These are phyloP conservation scores for Lagria hirta DNA, from an alignment of 2,888 invertebrate species.

Conservation along the genomic window DNA sequence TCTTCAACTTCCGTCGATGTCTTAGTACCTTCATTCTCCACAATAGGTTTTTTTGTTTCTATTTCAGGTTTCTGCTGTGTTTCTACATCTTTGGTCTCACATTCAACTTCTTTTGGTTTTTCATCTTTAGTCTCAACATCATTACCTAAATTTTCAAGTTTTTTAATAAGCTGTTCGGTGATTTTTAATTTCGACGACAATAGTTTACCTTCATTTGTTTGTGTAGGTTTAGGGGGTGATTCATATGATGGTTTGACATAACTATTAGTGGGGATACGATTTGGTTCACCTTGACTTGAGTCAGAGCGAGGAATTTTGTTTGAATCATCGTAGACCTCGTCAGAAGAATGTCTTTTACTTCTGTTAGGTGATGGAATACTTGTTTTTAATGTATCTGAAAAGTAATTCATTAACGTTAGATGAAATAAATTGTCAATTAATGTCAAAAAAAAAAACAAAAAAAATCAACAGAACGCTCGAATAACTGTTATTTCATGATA, in stretches of 20 bases:
- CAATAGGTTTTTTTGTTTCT: constrained; percentile 5
- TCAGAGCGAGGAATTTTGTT: constrained; percentile 5
- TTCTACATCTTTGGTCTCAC: no score
- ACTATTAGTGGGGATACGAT: no score
- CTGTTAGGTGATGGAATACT: no score
- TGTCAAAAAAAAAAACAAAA: no score
- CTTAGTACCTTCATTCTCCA: constrained; percentile 19
- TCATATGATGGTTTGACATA: no score
- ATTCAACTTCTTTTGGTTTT: constrained; percentile 8
- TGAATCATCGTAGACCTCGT: constrained; percentile 5
- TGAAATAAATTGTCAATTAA: no score
- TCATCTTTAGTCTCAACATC: constrained; percentile 5
- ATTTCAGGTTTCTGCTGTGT: constrained; percentile 12
- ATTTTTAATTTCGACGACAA: constrained; percentile 48
- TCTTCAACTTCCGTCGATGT: constrained; percentile 16
- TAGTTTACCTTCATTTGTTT: constrained; percentile 11
- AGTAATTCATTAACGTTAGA: no score
- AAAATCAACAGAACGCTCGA: no score
- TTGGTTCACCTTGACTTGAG: neutral
- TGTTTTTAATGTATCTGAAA: no score
- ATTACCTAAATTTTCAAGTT: constrained; percentile 37
- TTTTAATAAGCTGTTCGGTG: constrained; percentile 47
- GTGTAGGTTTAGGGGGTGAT: no score
- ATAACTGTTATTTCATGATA: no score
- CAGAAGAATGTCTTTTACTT: constrained; percentile 19